Base-by-base conservation (phyloP, 1,140 invertebrate species). In the Brachionus koreanus region DNA sequence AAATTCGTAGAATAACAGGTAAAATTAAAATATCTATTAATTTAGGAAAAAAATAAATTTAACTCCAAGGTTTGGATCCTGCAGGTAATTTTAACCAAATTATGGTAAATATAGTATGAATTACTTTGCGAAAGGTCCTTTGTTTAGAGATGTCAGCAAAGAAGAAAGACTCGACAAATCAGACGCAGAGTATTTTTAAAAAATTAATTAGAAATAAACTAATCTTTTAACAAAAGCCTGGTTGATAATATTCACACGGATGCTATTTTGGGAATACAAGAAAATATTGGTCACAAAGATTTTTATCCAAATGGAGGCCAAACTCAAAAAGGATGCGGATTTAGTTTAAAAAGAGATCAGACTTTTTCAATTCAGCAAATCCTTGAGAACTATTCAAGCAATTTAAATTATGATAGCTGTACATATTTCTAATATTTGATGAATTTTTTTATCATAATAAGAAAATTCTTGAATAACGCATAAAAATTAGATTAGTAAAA, bases 211-310 rank as follows among this genome's bases (percentile, higher is more conserved):
- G 49, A 39, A 2, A 6, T 25, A 29, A 19, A 52, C 2, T 46
- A 37, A 52, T 23, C 25, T 77, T 46, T 49, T 33, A 46, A n/a
- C 23, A 19, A 42, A 52, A 77, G 75, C 9, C 94, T 93, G 86
- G 95, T 98, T 0, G 96, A 97, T 86, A 94, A 96, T 0, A 96
- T 97, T 49, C 95, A 98, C 86, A 95, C 94, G 12, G 96, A 97
- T 86, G 95, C 94, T 0, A 94, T 43, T 46, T 57, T 82, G 23
- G 81, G 81, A 46, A 29, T 67, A 12, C 63, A 67, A 29, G 49
- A 82, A 72, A 85, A 91, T 0, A 86, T 92, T 10, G 92, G 93
- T n/a, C 90, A 92, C 83, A 91, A 90, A 7, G 83, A 83, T 57
- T 83, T 83, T 19, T 83, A 74, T 65, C 83, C 83, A 9, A 83